Conservation (phyloP, 35 echinoderm and acorn worm genomes). For the Apostichopus parvimensis region DNA sequence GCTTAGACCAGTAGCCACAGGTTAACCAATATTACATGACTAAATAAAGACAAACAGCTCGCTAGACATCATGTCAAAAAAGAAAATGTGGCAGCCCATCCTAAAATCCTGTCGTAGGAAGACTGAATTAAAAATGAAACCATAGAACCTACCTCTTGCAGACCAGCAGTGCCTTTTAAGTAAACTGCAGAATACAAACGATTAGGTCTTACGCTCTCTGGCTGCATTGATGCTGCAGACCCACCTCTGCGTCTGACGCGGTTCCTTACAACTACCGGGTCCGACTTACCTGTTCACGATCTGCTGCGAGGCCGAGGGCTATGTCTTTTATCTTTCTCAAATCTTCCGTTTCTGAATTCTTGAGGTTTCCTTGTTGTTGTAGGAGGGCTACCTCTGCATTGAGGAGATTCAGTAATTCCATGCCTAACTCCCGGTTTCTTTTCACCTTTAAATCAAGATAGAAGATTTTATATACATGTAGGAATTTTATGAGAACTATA, state of each 20-base stretch:
- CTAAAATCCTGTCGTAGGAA: too few relatives aligned
- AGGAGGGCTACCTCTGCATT: conserved; percentile 83
- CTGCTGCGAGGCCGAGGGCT: conserved; percentile 72
- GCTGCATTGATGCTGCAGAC: background rate
- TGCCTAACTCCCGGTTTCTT: conserved; percentile 80
- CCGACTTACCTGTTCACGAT: conserved; percentile 66
- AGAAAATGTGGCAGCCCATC: too few relatives aligned
- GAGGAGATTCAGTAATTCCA: conserved; percentile 81
- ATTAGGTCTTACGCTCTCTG: background rate
- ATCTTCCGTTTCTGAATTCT: conserved; percentile 60
- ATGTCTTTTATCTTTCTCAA: conserved; percentile 81
- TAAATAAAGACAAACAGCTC: too few relatives aligned
- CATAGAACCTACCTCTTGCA: too few relatives aligned
- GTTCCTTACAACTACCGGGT: background rate
- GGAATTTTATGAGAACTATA: background rate
- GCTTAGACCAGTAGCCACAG: too few relatives aligned
- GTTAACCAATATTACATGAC: too few relatives aligned
- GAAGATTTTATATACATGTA: background rate
- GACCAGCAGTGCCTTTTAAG: background rate
- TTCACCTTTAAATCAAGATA: conserved; percentile 57
- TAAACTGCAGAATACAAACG: background rate
- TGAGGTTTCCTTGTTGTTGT: conserved; percentile 84
- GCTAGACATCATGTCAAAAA: too few relatives aligned
- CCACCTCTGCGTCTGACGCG: background rate
- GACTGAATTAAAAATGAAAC: too few relatives aligned